A percentile compares a stretch with the other conserved stretches of the same genome.
These are phyloP conservation scores for Idaea straminata DNA, from an alignment of 2,888 invertebrate species.

Conservation along the genomic window DNA sequence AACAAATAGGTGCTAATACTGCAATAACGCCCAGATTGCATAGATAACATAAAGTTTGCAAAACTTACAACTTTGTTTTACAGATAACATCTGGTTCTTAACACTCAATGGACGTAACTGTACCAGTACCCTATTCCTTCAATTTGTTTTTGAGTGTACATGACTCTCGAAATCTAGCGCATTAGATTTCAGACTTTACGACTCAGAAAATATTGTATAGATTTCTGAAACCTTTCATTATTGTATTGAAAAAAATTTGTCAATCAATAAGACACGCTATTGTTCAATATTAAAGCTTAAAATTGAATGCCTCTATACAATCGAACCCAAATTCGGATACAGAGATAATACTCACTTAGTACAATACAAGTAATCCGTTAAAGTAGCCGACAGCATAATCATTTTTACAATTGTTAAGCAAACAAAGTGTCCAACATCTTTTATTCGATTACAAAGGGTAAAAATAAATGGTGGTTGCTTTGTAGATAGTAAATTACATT, in stretches of 20 bases:
- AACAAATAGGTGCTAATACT: conserved; percentile 44
- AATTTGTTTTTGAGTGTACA: conserved; percentile 32
- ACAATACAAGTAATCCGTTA: conserved; percentile 72
- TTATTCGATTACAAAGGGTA: conserved; percentile 61
- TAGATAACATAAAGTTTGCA: conserved; percentile 51
- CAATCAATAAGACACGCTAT: neutral
- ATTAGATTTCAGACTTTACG: conserved; percentile 38
- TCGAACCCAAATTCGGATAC: conserved; percentile 12
- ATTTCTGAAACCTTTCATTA: neutral
- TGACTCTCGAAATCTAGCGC: conserved; percentile 23
- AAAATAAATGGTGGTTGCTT: conserved; percentile 41
- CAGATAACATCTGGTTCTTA: conserved; percentile 66
- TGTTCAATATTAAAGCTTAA: neutral
- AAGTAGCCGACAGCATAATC: conserved; percentile 68
- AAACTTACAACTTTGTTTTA: conserved; percentile 71
- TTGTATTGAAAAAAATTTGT: neutral
- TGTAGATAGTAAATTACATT: conserved; percentile 63
- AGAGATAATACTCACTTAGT: conserved; percentile 35
- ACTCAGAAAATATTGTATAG: neutral
- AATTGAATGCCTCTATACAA: neutral
- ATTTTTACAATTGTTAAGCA: conserved; percentile 61
- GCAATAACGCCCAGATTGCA: conserved; percentile 23
- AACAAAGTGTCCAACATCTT: conserved; percentile 57
- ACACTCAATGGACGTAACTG: conserved; percentile 73
- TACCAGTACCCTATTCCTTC: conserved; percentile 62